Evolutionary conservation across 2,888 invertebrate genomes (phyloP), one percentile per base, ranked within the genome.

Genomic region (Eristalis tenax): DNA sequence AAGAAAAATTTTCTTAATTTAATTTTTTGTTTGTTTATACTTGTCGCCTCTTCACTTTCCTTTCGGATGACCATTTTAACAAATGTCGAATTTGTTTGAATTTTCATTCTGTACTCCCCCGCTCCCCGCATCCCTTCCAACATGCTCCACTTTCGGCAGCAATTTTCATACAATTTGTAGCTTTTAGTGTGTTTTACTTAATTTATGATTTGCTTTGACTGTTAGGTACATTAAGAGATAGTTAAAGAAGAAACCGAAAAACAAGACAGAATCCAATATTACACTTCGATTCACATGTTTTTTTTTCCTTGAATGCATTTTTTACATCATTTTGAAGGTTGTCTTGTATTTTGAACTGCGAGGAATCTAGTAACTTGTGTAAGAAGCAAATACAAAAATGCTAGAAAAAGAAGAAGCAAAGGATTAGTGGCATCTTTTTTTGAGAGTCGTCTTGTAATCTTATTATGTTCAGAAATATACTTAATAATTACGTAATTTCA

Each of bases 161-260:
- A 32, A 18, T 50, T 50, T 50, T 6, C 50, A 18, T 50, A 23
- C 32, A 56, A 57, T 38, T 35, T 28, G 22, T 65, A 83, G 63
- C 68, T 70, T 61, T 70, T 38, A 35, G 28, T 35, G n/a, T 57
- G 66, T 40, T 64, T 70, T 77, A 74, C 28, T 77, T 78, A 78
- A 77, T 78, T 86, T 82, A 82, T 82, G 63, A 57, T 77, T 77
- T 74, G 77, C 77, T 18, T 85, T 28, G 82, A 86, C 69, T 78
- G 40, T 78, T 69, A 63, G 11, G 40, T 74, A 78, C 18, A 64
- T 73, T 75, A 65, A 76, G 78, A 13, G 18, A 50, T 68, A 61
- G 50, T 56, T 59, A 18, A 70, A 78, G 50, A 65, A 71, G 59
- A 65, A 28, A 26, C 26, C 26, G 26, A 32, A 65, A 32, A n/a